phyloP scores from a whole-genome alignment of 2,888 invertebrate species.

The Tetranychus truncatus region DNA sequence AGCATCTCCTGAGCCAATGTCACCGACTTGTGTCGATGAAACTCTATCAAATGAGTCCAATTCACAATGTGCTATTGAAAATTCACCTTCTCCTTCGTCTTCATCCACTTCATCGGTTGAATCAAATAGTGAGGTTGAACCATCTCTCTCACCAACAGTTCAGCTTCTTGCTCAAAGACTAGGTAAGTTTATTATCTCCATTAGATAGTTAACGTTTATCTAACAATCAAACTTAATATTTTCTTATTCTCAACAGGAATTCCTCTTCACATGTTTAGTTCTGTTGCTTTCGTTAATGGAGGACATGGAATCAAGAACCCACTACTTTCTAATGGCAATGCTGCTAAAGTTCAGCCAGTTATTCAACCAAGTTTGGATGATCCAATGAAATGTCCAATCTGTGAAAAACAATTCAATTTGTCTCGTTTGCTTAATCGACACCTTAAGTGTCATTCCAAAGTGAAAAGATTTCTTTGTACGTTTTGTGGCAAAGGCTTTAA shows the following conservation, averaged over 20 bases:
- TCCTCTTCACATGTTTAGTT: constrained; percentile 3
- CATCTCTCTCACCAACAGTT: constrained; percentile 15
- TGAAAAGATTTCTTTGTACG: constrained; percentile 93
- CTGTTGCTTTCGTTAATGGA: too few relatives aligned
- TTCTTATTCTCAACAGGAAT: neutral
- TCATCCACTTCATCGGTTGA: neutral
- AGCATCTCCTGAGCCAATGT: neutral
- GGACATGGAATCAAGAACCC: too few relatives aligned
- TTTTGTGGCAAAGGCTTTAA: constrained; percentile 99
- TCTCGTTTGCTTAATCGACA: too few relatives aligned
- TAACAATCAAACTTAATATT: too few relatives aligned
- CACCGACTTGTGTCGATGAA: neutral
- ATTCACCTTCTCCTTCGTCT: neutral
- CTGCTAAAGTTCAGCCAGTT: too few relatives aligned
- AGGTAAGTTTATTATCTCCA: constrained; percentile 7
- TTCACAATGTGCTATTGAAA: neutral
- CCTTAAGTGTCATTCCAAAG: constrained; percentile 89
- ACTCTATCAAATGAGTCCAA: neutral
- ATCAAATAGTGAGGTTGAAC: neutral
- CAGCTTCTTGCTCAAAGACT: constrained; percentile 21
- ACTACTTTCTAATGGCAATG: too few relatives aligned
- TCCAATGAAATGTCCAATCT: too few relatives aligned
- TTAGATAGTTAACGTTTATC: too few relatives aligned
- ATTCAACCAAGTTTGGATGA: too few relatives aligned
- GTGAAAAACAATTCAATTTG: too few relatives aligned